Conservation (phyloP, 2,797 vertebrate species). For the Hipposideros larvatus region DNA sequence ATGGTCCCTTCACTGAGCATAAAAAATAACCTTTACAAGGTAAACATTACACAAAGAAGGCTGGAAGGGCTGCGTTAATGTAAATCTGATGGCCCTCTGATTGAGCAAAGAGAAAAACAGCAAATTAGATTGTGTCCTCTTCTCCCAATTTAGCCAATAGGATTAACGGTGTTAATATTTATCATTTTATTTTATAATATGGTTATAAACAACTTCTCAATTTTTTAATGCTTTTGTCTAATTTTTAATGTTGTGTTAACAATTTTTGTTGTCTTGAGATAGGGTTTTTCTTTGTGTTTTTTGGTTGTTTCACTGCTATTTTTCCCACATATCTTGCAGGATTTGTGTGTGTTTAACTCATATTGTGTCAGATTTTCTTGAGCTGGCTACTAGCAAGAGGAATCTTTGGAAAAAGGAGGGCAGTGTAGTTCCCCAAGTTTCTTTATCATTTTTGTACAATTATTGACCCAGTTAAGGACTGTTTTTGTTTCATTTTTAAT, state of each 20-base stretch:
- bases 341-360: neutral
- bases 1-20: neutral
- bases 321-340: neutral
- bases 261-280: neutral
- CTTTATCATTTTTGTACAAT: neutral
- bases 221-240: neutral
- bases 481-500: neutral
- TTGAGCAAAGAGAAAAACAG: neutral
- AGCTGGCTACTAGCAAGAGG: neutral
- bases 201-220: neutral
- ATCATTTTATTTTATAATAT: neutral
- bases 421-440: neutral
- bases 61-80: neutral
- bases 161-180: neutral
- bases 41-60: neutral
- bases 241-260: neutral
- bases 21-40: neutral
- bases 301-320: neutral
- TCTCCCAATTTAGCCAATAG: neutral
- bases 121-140: neutral
- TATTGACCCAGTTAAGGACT: neutral
- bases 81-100: neutral
- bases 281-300: neutral
- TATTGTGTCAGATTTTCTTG: neutral
- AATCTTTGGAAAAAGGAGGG: neutral